Percentiles rank a stretch among this genome's conserved stretches.
Conservation (phyloP, 2,888 invertebrate species). For the Perdita meconis region DNA sequence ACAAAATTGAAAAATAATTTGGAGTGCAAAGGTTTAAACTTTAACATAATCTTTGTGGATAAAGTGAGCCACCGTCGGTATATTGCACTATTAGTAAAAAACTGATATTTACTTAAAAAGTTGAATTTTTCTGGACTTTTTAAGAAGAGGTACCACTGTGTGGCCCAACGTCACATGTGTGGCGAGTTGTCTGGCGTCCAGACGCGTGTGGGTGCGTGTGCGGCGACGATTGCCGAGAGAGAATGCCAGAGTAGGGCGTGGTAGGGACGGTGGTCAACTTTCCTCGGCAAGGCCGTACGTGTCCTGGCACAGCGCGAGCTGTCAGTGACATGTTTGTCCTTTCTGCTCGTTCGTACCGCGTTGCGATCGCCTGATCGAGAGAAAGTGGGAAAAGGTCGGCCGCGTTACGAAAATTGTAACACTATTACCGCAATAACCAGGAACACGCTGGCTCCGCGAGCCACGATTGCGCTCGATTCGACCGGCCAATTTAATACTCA, state of each 20-base stretch:
- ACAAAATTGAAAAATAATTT: too few species aligned
- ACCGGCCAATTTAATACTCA: slow-evolving; percentile 27
- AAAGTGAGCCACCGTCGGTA: too few species aligned
- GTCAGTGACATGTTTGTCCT: slow-evolving; percentile 56
- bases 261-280: slow-evolving; percentile 74
- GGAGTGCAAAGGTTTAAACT: too few species aligned
- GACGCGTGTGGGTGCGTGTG: slow-evolving; percentile 48
- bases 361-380: slow-evolving; percentile 41
- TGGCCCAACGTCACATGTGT: background rate
- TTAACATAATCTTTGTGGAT: too few species aligned
- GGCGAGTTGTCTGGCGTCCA: background rate
- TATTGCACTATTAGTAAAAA: too few species aligned
- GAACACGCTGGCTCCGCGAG: slow-evolving; percentile 22
- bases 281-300: slow-evolving; percentile 83
- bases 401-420: slow-evolving; percentile 55
- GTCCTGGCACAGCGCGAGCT: slow-evolving; percentile 78
- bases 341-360: slow-evolving; percentile 39
- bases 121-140: too few species aligned
- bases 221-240: slow-evolving; percentile 13
- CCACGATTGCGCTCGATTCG: slow-evolving; percentile 17
- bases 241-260: slow-evolving; percentile 67
- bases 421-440: slow-evolving; percentile 46
- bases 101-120: too few species aligned
- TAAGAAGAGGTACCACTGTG: too few species aligned
- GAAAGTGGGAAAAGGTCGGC: slow-evolving; percentile 60